Conservation (phyloP, 2,113 vertebrate genomes). For the Corythoichthys haematopterus region DNA sequence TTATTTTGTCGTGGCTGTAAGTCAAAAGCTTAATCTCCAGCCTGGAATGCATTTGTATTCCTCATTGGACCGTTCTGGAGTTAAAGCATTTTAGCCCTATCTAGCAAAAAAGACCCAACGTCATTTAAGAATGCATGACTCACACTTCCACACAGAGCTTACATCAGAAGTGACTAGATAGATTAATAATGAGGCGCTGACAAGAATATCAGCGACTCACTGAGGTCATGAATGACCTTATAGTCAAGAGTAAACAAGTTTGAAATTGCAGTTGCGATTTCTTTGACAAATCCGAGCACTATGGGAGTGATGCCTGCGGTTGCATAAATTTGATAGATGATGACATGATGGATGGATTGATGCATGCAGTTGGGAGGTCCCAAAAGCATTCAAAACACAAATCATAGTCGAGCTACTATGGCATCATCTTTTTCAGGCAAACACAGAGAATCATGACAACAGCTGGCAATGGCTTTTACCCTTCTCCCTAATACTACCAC, state of each 20-base stretch:
- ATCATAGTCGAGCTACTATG: constrained; percentile 8
- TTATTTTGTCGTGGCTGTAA: constrained; percentile 48
- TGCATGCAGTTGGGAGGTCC: constrained; percentile 2
- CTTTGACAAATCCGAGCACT: constrained; percentile 6
- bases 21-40: constrained; percentile 52
- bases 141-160: neutral
- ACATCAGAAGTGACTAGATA: neutral
- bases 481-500: neutral
- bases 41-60: constrained; percentile 29
- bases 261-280: neutral
- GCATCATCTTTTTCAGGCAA: neutral
- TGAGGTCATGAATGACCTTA: neutral
- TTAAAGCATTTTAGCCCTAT: neutral
- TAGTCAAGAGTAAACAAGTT: neutral
- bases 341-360: constrained; percentile 14
- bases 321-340: constrained; percentile 8
- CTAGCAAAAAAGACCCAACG: neutral
- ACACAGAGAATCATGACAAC: constrained; percentile 4
- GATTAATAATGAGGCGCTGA: constrained; percentile 3
- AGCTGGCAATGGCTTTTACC: neutral
- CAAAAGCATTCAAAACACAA: constrained; percentile 30
- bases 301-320: neutral
- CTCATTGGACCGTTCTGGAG: neutral
- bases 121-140: neutral
- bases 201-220: neutral